Evolutionary conservation across 2,797 vertebrate species (phyloP).

Genomic region (Leptoclinus maculatus): DNA sequence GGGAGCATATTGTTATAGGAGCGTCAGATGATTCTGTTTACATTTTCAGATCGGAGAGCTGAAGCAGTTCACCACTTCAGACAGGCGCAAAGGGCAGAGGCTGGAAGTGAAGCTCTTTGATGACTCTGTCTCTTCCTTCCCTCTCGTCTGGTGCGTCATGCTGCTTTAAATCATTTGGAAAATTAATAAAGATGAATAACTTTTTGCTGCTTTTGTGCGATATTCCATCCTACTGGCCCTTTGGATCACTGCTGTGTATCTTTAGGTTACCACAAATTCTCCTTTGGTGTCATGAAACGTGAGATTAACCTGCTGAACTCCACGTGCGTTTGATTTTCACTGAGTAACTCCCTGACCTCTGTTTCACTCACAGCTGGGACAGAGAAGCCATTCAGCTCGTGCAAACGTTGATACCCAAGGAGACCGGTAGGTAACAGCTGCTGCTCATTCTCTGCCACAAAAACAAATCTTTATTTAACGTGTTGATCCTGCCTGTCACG

Average conservation of each 20-base stretch:
- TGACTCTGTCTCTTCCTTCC: conserved; percentile 90
- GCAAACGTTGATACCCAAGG: conserved; percentile 89
- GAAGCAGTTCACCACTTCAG: conserved; percentile 92
- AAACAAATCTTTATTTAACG: conserved; percentile 51
- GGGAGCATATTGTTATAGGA: conserved; percentile 31
- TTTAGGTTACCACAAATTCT: conserved; percentile 36
- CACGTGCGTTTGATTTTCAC: conserved; percentile 68
- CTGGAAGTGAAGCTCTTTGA: conserved; percentile 96
- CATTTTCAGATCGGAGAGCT: conserved; percentile 88
- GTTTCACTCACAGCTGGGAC: conserved; percentile 91
- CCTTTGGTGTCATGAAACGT: conserved; percentile 45
- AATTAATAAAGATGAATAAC: conserved; percentile 39
- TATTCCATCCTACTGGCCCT: conserved; percentile 25
- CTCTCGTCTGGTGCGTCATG: conserved; percentile 89
- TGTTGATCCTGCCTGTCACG: conserved; percentile 63
- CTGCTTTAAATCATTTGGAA: conserved; percentile 37
- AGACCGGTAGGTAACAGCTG: conserved; percentile 88
- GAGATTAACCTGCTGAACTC: conserved; percentile 40
- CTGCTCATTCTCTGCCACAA: conserved; percentile 52
- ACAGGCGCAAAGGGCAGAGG: conserved; percentile 92
- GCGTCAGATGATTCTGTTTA: conserved; percentile 51
- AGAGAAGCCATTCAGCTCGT: conserved; percentile 92
- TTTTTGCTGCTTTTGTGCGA: conserved; percentile 23
- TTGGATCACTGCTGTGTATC: conserved; percentile 18
- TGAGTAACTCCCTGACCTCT: conserved; percentile 61